A percentile compares a stretch with the other conserved stretches of the same genome.
These are phyloP conservation scores for Nephrotoma flavescens DNA, from an alignment of 2,888 invertebrate genomes.

Conservation along the genomic window DNA sequence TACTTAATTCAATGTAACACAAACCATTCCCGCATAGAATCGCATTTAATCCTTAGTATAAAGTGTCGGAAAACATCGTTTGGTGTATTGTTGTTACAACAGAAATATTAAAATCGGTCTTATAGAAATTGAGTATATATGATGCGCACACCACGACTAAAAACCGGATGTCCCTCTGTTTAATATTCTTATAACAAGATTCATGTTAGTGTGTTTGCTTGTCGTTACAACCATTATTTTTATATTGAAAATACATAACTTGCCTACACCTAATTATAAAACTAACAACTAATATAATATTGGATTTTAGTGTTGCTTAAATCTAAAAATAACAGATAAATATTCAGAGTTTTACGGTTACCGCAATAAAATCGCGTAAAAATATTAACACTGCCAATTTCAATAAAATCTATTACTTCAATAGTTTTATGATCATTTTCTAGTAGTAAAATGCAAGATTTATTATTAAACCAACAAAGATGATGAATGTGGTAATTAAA, in stretches of 20 bases:
- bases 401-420: too few relatives aligned
- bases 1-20: not conserved
- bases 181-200: not conserved
- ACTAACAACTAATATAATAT: not conserved
- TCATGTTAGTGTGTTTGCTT: not conserved
- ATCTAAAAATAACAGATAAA: too few relatives aligned
- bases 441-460: too few relatives aligned
- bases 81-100: not conserved
- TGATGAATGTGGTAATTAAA: too few relatives aligned
- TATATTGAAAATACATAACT: not conserved
- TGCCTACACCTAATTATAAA: not conserved
- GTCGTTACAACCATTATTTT: not conserved
- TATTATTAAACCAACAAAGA: too few relatives aligned
- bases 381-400: too few relatives aligned
- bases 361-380: too few relatives aligned
- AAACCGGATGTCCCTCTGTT: conserved; percentile 1
- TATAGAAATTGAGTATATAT: not conserved
- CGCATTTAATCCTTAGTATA: not conserved
- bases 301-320: too few relatives aligned
- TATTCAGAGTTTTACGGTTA: too few relatives aligned
- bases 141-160: not conserved
- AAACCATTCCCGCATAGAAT: not conserved
- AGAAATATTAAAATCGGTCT: not conserved
- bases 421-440: too few relatives aligned
- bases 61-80: not conserved